Conservation (phyloP, 1,140 invertebrate genomes). For the Pristionchus pacificus region DNA sequence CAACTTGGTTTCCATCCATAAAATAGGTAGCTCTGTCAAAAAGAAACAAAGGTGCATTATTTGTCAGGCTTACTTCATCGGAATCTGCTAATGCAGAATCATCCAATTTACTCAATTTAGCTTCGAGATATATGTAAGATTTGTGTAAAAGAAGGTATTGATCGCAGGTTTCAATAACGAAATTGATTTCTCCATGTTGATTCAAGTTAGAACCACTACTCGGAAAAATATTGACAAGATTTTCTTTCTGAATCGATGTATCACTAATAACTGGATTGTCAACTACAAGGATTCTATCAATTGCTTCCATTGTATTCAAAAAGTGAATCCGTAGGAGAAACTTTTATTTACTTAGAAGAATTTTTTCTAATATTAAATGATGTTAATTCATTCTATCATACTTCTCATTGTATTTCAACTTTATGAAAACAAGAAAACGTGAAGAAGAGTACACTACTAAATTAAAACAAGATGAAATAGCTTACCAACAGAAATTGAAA, state of each 20-base stretch:
- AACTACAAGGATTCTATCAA: constrained; percentile 26
- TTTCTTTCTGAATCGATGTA: constrained; percentile 32
- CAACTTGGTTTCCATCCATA: constrained; percentile 36
- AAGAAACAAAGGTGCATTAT: constrained; percentile 38
- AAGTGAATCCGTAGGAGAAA: too few species aligned
- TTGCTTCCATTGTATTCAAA: constrained; percentile 16
- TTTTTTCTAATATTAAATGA: too few species aligned
- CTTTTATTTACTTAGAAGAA: too few species aligned
- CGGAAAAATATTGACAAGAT: constrained; percentile 28
- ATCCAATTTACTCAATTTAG: constrained; percentile 26
- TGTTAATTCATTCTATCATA: too few species aligned
- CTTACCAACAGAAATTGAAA: too few species aligned
- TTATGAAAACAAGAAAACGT: too few species aligned
- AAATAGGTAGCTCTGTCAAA: constrained; percentile 36
- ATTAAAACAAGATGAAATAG: too few species aligned
- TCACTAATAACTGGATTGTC: constrained; percentile 20
- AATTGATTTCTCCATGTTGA: constrained; percentile 41
- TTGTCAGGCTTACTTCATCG: constrained; percentile 33
- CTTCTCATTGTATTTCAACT: too few species aligned
- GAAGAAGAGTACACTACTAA: too few species aligned
- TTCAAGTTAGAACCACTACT: constrained; percentile 33
- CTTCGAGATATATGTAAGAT: constrained; percentile 38
- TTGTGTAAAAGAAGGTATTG: constrained; percentile 35
- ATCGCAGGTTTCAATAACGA: constrained; percentile 33
- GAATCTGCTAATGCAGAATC: constrained; percentile 20